Percentiles rank a stretch among this genome's conserved stretches.
phyloP scores from a whole-genome alignment of 2,113 vertebrate genomes.

The Panthera leo region DNA sequence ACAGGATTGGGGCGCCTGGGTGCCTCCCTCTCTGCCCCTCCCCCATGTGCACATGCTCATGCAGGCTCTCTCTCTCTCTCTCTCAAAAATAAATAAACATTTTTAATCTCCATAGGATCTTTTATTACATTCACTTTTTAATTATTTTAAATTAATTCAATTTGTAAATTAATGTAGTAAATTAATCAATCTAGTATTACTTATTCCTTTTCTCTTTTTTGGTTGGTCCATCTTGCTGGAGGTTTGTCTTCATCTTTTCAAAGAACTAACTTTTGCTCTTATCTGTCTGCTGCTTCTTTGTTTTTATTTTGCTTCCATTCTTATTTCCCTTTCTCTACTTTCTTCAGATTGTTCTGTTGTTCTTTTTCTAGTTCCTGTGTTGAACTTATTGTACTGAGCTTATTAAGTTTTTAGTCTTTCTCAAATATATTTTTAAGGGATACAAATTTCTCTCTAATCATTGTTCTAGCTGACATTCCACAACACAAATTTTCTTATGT shows the following conservation, averaged over 20 bases:
- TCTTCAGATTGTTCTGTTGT: neutral
- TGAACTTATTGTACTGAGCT: neutral
- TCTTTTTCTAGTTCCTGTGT: neutral
- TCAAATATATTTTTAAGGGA: neutral
- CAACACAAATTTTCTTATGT: neutral
- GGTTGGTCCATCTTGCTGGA: neutral
- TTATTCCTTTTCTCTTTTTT: neutral
- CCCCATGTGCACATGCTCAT: no score
- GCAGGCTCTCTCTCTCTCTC: no score
- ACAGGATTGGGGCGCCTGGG: no score
- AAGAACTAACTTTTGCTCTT: neutral
- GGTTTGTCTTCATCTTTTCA: neutral
- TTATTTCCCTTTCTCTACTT: neutral
- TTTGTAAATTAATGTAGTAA: neutral
- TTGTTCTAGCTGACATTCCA: neutral
- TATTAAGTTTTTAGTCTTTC: neutral
- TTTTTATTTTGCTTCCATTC: slow-evolving; percentile 4
- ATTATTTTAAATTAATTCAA: neutral
- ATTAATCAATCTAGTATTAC: neutral
- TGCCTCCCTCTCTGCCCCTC: no score
- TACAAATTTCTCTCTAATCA: neutral
- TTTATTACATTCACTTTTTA: neutral
- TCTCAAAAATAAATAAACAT: no score
- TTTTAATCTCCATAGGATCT: neutral
- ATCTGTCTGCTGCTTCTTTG: neutral